phyloP scores from a whole-genome alignment of 2,113 vertebrate genomes.

The Noturus placidus region DNA sequence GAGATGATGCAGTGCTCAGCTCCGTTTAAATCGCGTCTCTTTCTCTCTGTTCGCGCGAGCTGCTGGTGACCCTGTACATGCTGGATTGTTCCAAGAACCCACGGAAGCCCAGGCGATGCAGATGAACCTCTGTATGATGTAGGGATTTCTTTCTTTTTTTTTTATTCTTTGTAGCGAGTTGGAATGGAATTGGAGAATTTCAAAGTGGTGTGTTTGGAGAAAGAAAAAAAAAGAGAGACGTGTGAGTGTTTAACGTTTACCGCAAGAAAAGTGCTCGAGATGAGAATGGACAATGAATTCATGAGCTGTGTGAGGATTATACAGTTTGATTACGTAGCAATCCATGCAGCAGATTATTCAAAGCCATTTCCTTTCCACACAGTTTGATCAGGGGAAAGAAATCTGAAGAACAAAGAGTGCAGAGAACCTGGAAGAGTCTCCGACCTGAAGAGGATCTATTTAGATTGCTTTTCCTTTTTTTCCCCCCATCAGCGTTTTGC shows the following conservation, averaged over 20 bases:
- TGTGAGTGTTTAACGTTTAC: background rate
- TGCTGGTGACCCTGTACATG: background rate
- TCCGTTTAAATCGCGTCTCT: background rate
- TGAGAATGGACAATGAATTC: background rate
- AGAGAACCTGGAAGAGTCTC: background rate
- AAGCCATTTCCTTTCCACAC: constrained; percentile 3
- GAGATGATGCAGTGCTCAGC: background rate
- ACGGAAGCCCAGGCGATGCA: background rate
- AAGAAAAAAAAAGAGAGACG: too few relatives aligned
- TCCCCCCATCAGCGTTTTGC: background rate
- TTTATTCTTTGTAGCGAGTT: background rate
- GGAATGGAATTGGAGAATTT: background rate
- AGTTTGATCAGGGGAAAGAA: background rate
- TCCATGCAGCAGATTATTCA: constrained; percentile 5
- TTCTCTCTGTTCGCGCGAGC: background rate
- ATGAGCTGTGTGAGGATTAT: background rate
- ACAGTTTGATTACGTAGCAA: constrained; percentile 34
- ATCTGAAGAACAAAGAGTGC: constrained; percentile 28
- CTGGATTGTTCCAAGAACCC: background rate
- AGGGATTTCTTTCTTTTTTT: background rate
- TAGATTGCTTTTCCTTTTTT: background rate
- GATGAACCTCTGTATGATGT: background rate
- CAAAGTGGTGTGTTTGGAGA: background rate
- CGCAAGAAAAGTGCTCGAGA: constrained; percentile 7
- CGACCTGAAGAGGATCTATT: background rate